Base-by-base conservation (phyloP, 2,888 invertebrate species). In the Allygus modestus region DNA sequence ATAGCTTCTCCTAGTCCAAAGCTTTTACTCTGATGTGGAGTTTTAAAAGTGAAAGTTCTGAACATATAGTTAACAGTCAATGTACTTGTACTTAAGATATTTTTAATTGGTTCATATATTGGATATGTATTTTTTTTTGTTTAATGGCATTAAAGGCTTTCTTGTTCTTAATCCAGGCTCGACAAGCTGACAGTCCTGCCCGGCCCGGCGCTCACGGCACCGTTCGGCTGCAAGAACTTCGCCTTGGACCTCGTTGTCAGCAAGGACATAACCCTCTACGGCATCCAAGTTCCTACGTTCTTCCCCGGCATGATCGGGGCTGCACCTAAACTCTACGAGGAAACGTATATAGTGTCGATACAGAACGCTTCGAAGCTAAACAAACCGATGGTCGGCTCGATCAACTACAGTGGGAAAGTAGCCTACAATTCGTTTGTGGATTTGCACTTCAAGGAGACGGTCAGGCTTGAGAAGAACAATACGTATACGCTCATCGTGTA, bases 241-340 rank as follows among this genome's bases (percentile, higher is more conserved):
- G 58, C 75, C 15, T n/a, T 82, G 11, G 85, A 85, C 17, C 37
- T 85, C 20, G 23, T 41, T 37, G 85, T 83, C 65, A 85, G 54
- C 54, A 73, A 17, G 23, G 58, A 77, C 17, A 79, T 85, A 12
- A 20, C 33, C 9, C 65, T 83, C 17, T 31, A 41, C 51, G 85
- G 85, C 37, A 83, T 85, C 26, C 85, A 85, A 69, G 65, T 85
- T 26, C 85, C 85, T 23, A 85, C 85, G 26, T 85, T 85, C 28
- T 77, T 83, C 54, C 69, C 71, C 1, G 65, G 83, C 12, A 65
- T 75, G 46, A 41, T 54, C n/a, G 31, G 61, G 2, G 31, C 51
- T 51, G 20, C 58, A n/a, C 54, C 81, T 20, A 82, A 77, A 51
- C 54, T 83, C 0, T 85, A 85, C 46, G 85, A 85, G 20, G 85